These are phyloP conservation scores for Trinectes maculatus DNA, from an alignment of 2,113 vertebrate species.

Conservation along the genomic window DNA sequence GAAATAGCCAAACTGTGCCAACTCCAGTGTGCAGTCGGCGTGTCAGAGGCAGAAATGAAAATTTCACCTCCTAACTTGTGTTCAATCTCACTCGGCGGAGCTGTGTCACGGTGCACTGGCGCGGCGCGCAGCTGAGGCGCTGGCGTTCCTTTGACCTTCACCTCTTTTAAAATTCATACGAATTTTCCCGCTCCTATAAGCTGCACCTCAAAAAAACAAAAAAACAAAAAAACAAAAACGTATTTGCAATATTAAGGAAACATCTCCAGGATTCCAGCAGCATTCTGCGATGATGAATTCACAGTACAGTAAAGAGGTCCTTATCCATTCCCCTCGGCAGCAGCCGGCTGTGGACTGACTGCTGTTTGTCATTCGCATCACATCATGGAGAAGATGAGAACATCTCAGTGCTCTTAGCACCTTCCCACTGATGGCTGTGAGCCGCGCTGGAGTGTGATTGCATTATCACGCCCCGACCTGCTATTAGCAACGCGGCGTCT, in stretches of 20 bases:
- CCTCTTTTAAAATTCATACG: neutral
- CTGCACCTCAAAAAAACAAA: neutral
- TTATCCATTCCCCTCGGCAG: neutral
- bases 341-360: too few relatives aligned
- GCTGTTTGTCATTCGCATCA: slow-evolving; percentile 42
- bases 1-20: too few relatives aligned
- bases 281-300: neutral
- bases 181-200: neutral
- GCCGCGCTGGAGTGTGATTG: neutral
- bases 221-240: neutral
- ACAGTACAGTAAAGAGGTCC: slow-evolving; percentile 2
- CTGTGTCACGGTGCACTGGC: neutral
- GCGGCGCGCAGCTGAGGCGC: neutral
- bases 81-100: neutral
- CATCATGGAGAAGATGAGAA: slow-evolving; percentile 46
- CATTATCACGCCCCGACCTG: neutral
- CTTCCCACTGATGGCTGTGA: slow-evolving; percentile 39
- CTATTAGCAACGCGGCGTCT: slow-evolving; percentile 23
- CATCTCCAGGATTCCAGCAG: neutral
- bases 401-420: slow-evolving; percentile 60
- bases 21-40: too few relatives aligned
- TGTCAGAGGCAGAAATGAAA: too few relatives aligned
- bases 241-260: neutral
- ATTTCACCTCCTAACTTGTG: slow-evolving; percentile 3
- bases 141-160: neutral